Conservation (phyloP, 2,113 vertebrate species). For the Benitochromis conjunctus region DNA sequence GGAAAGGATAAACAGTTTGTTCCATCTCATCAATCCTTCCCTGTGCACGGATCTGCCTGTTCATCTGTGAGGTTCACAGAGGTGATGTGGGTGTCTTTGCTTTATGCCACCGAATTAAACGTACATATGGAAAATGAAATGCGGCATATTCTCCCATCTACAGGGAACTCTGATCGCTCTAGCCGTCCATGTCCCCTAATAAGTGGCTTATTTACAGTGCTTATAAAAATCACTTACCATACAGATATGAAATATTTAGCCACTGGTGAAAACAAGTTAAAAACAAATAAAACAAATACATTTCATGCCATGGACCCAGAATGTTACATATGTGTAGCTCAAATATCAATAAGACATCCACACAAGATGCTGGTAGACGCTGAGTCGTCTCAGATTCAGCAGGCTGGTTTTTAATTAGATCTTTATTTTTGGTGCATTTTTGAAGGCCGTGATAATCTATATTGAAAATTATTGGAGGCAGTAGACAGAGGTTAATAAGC, state of each 20-base stretch:
- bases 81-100: background rate
- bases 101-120: background rate
- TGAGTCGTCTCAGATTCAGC: background rate
- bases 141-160: background rate
- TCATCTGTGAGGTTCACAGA: background rate
- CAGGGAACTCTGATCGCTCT: background rate
- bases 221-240: background rate
- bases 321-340: background rate
- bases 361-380: background rate
- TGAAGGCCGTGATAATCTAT: background rate
- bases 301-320: background rate
- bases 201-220: background rate
- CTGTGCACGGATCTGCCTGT: background rate
- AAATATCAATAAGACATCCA: background rate
- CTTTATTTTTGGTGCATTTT: background rate
- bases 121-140: conserved; percentile 1
- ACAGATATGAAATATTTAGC: background rate
- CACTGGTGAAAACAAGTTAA: background rate
- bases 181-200: background rate
- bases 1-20: background rate
- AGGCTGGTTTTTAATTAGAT: background rate
- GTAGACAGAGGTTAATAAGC: background rate
- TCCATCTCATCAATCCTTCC: background rate
- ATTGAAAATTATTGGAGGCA: too few species aligned
- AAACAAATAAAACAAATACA: background rate